Percentiles rank a stretch among this genome's conserved stretches.
Conservation (phyloP, 2,113 vertebrate species). For the Thymallus thymallus region DNA sequence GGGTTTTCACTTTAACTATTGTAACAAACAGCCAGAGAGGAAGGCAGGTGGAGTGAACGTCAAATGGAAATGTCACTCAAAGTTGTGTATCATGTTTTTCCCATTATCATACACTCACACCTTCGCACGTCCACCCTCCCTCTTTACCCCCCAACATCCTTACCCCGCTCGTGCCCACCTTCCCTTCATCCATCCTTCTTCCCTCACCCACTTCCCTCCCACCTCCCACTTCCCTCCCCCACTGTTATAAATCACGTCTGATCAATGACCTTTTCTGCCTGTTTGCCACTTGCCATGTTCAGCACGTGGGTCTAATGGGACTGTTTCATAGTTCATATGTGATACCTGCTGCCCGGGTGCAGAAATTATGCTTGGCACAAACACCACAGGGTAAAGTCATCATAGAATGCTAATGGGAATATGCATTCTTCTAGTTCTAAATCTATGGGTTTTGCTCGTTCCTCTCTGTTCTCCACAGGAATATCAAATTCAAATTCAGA, state of each 20-base stretch:
- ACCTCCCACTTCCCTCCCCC: constrained; percentile 6
- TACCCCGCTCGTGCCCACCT: neutral
- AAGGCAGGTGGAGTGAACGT: neutral
- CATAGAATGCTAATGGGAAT: no score
- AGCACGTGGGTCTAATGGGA: constrained; percentile 51
- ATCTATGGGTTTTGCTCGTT: no score
- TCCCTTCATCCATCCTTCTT: constrained; percentile 9
- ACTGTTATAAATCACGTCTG: constrained; percentile 59
- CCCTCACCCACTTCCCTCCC: neutral
- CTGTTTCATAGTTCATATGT: constrained; percentile 32
- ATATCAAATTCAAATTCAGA: neutral
- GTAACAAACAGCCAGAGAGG: no score
- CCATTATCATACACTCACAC: constrained; percentile 9
- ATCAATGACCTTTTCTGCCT: constrained; percentile 65
- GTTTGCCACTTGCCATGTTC: constrained; percentile 48
- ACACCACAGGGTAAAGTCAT: no score
- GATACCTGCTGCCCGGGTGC: neutral
- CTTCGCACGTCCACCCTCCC: neutral
- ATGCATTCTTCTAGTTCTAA: no score
- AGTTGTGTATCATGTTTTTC: constrained; percentile 30
- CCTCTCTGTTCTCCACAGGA: neutral
- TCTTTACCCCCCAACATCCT: constrained; percentile 5
- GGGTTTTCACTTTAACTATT: neutral
- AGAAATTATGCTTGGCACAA: neutral
- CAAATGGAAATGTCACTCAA: neutral